Evolutionary conservation across 1,140 invertebrate genomes (phyloP).

Genomic region (Bilobella aurantiaca): DNA sequence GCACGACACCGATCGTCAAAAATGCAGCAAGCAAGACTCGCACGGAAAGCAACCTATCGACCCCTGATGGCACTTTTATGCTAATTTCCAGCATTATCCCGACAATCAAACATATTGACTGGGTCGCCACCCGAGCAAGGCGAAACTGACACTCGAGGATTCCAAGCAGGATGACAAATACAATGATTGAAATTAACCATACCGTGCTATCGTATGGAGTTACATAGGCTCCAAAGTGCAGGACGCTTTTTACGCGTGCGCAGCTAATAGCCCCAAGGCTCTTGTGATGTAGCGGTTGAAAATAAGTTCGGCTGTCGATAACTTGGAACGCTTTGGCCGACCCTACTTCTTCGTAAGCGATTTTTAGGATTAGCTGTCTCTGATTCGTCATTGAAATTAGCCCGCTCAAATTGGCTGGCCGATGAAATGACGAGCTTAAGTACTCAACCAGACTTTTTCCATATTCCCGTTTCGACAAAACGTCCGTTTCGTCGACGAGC

Average conservation of each 20-base stretch:
- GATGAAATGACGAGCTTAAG: background rate
- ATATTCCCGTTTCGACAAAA: background rate
- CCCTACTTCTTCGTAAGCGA: background rate
- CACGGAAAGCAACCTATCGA: background rate
- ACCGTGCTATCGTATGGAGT: background rate
- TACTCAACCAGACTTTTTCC: background rate
- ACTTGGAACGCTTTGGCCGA: background rate
- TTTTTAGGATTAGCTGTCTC: background rate
- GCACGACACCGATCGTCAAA: background rate
- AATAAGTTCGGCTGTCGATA: background rate
- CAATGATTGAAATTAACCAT: background rate
- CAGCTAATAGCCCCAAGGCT: background rate
- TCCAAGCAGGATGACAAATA: too few species aligned
- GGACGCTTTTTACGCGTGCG: background rate
- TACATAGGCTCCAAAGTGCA: background rate
- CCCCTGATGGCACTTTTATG: background rate
- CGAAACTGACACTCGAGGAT: too few species aligned
- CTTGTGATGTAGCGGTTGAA: background rate
- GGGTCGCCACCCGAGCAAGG: too few species aligned
- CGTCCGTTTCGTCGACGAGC: background rate
- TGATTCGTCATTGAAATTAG: background rate
- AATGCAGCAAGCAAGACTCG: background rate
- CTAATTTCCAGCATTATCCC: background rate
- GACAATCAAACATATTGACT: background rate
- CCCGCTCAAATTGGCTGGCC: background rate